Percentiles rank a stretch among this genome's conserved stretches.
phyloP scores from a whole-genome alignment of 1,140 invertebrate genomes.

The Orchestia grillus region DNA sequence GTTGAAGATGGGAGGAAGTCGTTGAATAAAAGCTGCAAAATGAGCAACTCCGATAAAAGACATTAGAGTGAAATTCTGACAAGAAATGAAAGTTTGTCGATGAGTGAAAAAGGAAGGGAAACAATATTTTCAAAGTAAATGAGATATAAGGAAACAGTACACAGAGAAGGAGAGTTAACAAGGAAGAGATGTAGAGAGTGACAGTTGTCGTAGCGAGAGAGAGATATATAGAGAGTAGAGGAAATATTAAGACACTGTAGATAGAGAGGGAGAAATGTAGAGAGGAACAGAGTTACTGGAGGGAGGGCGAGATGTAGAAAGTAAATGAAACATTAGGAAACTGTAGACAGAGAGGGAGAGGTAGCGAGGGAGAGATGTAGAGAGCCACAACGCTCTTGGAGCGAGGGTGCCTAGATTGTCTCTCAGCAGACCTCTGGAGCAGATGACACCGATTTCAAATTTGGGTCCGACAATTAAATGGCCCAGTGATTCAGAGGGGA shows the following conservation, averaged over 20 bases:
- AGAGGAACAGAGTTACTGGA: not conserved
- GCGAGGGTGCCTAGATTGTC: slow-evolving; percentile 38
- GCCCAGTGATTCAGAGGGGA: slow-evolving; percentile 26
- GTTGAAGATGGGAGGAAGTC: too few relatives aligned
- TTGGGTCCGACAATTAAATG: slow-evolving; percentile 48
- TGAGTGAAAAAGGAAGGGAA: not conserved
- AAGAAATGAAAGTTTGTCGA: not conserved
- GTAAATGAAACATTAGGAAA: not conserved
- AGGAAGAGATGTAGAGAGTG: too few relatives aligned
- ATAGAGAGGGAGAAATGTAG: not conserved
- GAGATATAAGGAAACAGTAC: not conserved
- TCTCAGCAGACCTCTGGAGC: not conserved
- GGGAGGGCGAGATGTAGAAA: not conserved
- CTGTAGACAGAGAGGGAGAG: not conserved
- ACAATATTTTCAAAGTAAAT: not conserved
- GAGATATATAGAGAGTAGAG: not conserved
- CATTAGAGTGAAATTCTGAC: too few relatives aligned
- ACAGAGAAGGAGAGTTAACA: not conserved
- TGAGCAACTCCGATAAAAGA: too few relatives aligned
- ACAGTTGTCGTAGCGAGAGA: not conserved
- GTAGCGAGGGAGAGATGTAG: not conserved
- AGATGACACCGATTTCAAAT: slow-evolving; percentile 53
- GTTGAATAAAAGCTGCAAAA: too few relatives aligned
- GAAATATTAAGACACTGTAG: not conserved
- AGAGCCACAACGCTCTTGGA: slow-evolving; percentile 5